Evolutionary conservation across 1,140 invertebrate species (phyloP).

Genomic region (Eupristina koningsbergeri): DNA sequence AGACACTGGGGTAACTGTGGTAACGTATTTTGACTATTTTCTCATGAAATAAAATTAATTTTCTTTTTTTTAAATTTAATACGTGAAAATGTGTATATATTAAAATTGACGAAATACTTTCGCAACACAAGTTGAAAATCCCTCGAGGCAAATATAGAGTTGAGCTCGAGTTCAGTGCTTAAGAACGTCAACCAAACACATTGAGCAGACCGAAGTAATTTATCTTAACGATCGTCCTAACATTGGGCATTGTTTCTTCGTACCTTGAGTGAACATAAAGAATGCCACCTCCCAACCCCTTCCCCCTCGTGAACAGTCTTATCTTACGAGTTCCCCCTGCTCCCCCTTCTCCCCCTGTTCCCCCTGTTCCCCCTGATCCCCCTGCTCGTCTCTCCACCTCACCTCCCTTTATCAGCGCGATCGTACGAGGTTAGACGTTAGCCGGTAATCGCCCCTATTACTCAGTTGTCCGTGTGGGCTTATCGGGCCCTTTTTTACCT

Average conservation of each 20-base stretch:
- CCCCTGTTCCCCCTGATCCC: background rate
- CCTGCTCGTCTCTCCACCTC: too few species aligned
- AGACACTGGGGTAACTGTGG: too few species aligned
- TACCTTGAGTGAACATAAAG: constrained; percentile 20
- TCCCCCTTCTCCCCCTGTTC: background rate
- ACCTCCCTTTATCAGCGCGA: constrained; percentile 18
- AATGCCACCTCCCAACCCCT: constrained; percentile 26
- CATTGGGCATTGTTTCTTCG: constrained; percentile 24
- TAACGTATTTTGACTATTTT: too few species aligned
- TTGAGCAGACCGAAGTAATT: constrained; percentile 21
- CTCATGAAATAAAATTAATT: too few species aligned
- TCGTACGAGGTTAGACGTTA: background rate
- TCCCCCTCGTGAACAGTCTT: background rate
- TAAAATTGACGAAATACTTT: too few species aligned
- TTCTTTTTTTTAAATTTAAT: too few species aligned
- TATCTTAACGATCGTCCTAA: constrained; percentile 44
- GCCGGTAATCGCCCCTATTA: constrained; percentile 48
- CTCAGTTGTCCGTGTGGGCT: constrained; percentile 32
- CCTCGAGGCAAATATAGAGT: background rate
- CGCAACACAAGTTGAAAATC: too few species aligned
- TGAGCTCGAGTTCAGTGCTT: too few species aligned
- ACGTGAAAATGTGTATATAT: too few species aligned
- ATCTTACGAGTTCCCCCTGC: constrained; percentile 17
- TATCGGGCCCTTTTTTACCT: constrained; percentile 40
- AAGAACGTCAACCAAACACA: background rate